phyloP scores from a whole-genome alignment of 2,888 invertebrate species.

The Leistus spinibarbis region DNA sequence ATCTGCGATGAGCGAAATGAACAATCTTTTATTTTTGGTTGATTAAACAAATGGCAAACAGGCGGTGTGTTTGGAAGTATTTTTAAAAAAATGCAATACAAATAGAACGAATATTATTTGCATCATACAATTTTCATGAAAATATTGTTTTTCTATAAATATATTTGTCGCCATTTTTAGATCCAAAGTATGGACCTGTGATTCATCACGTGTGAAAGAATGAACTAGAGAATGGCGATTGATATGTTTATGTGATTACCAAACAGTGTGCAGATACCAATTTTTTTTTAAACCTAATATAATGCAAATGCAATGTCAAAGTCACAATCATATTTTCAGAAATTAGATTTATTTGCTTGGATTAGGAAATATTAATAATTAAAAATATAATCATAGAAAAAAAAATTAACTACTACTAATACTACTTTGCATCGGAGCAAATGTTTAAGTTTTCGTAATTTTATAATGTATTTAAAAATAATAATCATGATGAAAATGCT shows the following conservation, averaged over 20 bases:
- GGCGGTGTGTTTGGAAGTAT: too few relatives aligned
- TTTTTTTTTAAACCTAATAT: not conserved
- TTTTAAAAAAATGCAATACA: too few relatives aligned
- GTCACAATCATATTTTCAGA: slow-evolving; percentile 29
- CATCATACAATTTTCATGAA: too few relatives aligned
- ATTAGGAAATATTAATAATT: slow-evolving; percentile 15
- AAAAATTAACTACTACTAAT: slow-evolving; percentile 1
- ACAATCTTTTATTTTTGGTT: too few relatives aligned
- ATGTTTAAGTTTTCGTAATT: slow-evolving; percentile 36
- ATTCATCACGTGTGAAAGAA: too few relatives aligned
- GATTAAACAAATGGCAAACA: too few relatives aligned
- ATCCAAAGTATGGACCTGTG: too few relatives aligned
- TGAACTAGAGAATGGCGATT: not conserved
- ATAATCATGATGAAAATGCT: not conserved
- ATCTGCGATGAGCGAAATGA: too few relatives aligned
- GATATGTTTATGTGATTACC: not conserved
- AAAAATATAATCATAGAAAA: slow-evolving; percentile 20
- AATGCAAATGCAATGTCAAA: not conserved
- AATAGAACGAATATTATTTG: too few relatives aligned
- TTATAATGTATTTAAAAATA: slow-evolving; percentile 16
- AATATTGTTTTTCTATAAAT: too few relatives aligned
- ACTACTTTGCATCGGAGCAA: slow-evolving; percentile 34
- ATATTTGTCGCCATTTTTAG: too few relatives aligned
- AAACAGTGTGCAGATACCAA: not conserved
- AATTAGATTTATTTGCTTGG: slow-evolving; percentile 31